Evolutionary conservation across 2,797 vertebrate genomes (phyloP).

Genomic region (Amblyraja radiata): DNA sequence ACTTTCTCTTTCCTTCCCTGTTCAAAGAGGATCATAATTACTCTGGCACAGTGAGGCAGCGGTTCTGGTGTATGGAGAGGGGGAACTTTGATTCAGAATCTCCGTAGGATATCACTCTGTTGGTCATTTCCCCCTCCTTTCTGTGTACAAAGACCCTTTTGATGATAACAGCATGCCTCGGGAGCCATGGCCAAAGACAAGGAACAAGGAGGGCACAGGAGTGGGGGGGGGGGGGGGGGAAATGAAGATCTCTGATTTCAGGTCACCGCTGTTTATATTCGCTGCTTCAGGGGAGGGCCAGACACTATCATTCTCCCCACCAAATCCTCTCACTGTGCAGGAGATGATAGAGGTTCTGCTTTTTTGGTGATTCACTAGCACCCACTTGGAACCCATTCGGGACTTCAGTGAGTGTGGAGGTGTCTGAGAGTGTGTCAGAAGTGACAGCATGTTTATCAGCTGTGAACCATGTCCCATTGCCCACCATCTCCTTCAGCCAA

Average conservation of each 20-base stretch:
- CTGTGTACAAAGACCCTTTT: constrained; percentile 3
- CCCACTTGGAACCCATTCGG: background rate
- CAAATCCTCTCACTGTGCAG: background rate
- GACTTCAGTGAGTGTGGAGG: background rate
- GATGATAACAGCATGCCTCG: background rate
- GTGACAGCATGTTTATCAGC: background rate
- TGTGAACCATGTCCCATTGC: background rate
- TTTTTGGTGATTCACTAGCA: no score
- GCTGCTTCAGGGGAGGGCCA: background rate
- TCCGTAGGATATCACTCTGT: no score
- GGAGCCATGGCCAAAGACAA: background rate
- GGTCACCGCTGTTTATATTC: background rate
- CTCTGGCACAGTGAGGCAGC: background rate
- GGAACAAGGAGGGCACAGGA: no score
- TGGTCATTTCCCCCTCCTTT: background rate
- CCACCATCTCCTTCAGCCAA: no score
- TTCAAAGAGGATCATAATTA: constrained; percentile 13
- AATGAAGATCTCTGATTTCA: background rate
- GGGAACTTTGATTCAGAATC: background rate
- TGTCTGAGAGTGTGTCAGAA: background rate
- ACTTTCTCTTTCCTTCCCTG: background rate
- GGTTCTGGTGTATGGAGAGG: background rate
- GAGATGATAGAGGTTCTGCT: background rate
- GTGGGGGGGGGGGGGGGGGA: background rate
- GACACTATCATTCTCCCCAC: background rate